These are phyloP conservation scores for Solenopsis fugax DNA, from an alignment of 1,140 invertebrate genomes.

Conservation along the genomic window DNA sequence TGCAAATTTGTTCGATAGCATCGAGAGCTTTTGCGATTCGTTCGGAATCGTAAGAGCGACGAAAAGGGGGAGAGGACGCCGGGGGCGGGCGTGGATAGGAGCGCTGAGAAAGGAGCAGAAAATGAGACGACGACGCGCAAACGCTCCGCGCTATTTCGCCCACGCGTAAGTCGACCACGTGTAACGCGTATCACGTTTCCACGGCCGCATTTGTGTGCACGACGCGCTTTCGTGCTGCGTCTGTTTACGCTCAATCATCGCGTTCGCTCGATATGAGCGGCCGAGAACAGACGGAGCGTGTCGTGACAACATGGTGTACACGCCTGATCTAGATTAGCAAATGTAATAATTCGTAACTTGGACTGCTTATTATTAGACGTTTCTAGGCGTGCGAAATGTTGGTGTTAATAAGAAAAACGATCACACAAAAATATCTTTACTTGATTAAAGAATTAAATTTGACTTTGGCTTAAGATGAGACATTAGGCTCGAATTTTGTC, in stretches of 20 bases:
- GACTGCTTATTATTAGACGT: neutral
- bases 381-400: neutral
- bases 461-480: neutral
- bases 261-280: constrained; percentile 4
- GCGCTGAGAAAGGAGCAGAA: constrained; percentile 13
- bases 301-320: neutral
- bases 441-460: neutral
- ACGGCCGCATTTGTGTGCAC: constrained; percentile 69
- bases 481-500: neutral
- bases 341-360: neutral
- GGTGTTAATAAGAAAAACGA: neutral
- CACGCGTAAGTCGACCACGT: constrained; percentile 29
- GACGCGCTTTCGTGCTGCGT: constrained; percentile 36
- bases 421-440: neutral
- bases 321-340: constrained; percentile 13
- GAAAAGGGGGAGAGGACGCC: neutral
- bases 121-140: neutral
- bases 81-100: neutral
- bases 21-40: neutral
- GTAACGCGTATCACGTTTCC: constrained; percentile 67
- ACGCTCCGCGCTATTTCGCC: constrained; percentile 22
- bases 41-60: neutral
- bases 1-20: constrained; percentile 65
- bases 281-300: constrained; percentile 23
- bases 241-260: constrained; percentile 44